Evolutionary conservation across 2,113 vertebrate genomes (phyloP), one percentile per base, ranked within the genome.

Genomic region (Aix galericulata): DNA sequence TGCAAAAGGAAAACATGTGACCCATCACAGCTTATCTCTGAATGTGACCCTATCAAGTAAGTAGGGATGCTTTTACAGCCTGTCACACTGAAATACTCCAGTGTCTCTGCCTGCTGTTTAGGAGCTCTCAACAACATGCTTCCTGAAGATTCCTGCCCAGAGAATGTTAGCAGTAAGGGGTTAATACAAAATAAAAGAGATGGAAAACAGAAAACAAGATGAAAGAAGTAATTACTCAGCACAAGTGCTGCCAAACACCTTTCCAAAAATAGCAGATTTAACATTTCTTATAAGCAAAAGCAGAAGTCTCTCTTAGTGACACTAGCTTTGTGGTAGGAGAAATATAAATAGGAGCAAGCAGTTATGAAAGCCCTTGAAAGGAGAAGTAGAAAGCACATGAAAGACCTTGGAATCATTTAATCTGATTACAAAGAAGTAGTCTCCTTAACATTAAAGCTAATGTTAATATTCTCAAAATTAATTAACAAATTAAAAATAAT

Each of bases 311-410:
- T 78, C 55, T 89, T 62, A 71, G 58, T 93, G 92, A 94, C 90
- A 88, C 34, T 82, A 93, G 64, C 60, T 96, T 96, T 96, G 76
- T 0, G 66, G 94, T 73, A 73, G 55, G 22, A 92, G 73, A 88
- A 88, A 73, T 91, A 96, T 79, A 96, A 96, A 95, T 96, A 96
- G 95, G 88, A 93, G 68, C 50, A 93, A 83, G 82, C 56, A 62
- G 88, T 95, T 96, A 64, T 90, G 88, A 94, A 94, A 94, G 68
- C 76, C 16, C 40, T 95, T 94, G 85, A 94, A 92, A 91, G 58
- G 71, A 89, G 82, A 94, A 58, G 64, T 81, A 64, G 69, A 92
- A 92, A 93, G 84, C 86, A 95, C 94, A 92, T 92, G 79, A 95
- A 95, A 96, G 94, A 81, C 90, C 52, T 78, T 91, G 82, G 82